phyloP scores from a whole-genome alignment of 2,113 vertebrate genomes.

The Hiodon tergisus region DNA sequence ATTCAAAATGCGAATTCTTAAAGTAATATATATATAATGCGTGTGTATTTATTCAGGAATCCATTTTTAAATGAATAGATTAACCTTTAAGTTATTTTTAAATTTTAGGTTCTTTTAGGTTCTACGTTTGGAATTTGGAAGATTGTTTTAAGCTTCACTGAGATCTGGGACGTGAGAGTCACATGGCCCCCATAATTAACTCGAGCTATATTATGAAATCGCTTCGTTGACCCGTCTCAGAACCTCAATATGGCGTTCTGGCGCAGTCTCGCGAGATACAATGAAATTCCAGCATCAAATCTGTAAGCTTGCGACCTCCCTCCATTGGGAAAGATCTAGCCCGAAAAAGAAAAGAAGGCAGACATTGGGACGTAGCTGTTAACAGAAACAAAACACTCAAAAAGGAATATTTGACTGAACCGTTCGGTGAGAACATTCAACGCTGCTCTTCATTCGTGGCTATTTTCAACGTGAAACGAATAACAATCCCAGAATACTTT shows the following conservation, averaged over 20 bases:
- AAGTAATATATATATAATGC: background rate
- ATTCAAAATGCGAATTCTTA: too few relatives aligned
- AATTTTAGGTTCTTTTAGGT: too few relatives aligned
- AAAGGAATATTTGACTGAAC: slow-evolving; percentile 18
- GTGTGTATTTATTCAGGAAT: background rate
- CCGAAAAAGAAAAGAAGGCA: slow-evolving; percentile 50
- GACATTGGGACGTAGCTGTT: slow-evolving; percentile 36
- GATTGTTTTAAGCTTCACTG: background rate
- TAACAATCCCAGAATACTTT: background rate
- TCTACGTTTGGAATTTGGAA: background rate
- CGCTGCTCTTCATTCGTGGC: background rate
- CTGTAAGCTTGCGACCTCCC: slow-evolving; percentile 37
- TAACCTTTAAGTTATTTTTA: too few relatives aligned
- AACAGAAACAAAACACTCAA: slow-evolving; percentile 41
- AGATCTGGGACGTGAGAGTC: slow-evolving; percentile 17
- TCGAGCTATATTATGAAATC: slow-evolving; percentile 20
- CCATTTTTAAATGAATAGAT: too few relatives aligned
- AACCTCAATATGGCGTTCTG: slow-evolving; percentile 22
- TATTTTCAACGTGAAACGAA: slow-evolving; percentile 15
- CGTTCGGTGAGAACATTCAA: slow-evolving; percentile 12
- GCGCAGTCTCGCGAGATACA: slow-evolving; percentile 51
- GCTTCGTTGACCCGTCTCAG: background rate
- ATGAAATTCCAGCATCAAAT: slow-evolving; percentile 47
- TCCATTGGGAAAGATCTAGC: slow-evolving; percentile 49
- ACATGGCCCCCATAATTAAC: slow-evolving; percentile 22